Conservation (phyloP, 2,888 invertebrate genomes). For the Meganola albula region DNA sequence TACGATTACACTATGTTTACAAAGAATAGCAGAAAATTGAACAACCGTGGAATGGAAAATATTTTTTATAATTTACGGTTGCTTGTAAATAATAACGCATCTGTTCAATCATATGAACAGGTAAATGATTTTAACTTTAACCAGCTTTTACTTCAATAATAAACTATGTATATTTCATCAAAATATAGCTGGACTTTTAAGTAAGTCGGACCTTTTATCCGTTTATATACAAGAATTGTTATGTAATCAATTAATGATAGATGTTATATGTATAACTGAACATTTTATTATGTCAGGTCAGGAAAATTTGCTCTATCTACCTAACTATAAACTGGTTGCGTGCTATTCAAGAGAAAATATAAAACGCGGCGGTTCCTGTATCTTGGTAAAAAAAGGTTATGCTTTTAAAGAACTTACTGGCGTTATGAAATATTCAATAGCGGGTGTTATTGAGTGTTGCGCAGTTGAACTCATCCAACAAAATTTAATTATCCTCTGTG, state of each 20-base stretch:
- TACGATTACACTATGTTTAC: slow-evolving; percentile 11
- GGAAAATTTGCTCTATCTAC: not conserved
- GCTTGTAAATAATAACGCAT: no score
- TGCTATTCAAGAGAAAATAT: not conserved
- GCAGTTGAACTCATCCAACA: not conserved
- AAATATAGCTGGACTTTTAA: not conserved
- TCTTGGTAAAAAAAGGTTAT: not conserved
- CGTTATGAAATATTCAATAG: not conserved
- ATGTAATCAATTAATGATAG: not conserved
- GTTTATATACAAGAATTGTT: not conserved
- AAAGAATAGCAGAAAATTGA: not conserved
- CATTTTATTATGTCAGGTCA: slow-evolving; percentile 1
- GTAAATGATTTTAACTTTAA: not conserved
- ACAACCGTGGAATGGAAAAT: slow-evolving; percentile 5
- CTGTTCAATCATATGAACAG: not conserved
- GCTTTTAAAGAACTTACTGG: not conserved
- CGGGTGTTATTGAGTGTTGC: not conserved
- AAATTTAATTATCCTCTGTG: not conserved
- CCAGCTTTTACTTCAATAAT: not conserved
- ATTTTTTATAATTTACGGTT: no score
- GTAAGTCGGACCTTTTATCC: not conserved
- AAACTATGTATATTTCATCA: not conserved
- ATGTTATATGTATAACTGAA: slow-evolving; percentile 3
- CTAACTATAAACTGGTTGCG: not conserved
- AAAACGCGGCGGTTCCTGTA: not conserved